Conservation (phyloP, 2,113 vertebrate species). For the Mola mola region DNA sequence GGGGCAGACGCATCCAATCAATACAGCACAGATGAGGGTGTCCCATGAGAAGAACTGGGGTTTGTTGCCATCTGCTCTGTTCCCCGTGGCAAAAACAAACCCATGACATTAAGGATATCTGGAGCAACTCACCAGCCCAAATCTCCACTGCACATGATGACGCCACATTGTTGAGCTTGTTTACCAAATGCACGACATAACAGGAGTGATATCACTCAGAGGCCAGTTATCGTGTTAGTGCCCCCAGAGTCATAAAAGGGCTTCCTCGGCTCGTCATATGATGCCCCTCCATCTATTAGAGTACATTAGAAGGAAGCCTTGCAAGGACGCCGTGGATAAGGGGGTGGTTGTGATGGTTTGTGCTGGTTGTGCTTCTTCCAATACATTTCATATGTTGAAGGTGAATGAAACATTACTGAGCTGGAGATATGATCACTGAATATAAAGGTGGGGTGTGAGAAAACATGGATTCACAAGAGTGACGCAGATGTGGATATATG, state of each 20-base stretch:
- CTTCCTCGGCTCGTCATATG: slow-evolving; percentile 58
- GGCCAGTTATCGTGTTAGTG: slow-evolving; percentile 62
- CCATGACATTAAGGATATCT: slow-evolving; percentile 13
- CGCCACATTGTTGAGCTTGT: slow-evolving; percentile 18
- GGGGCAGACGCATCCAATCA: slow-evolving; percentile 54
- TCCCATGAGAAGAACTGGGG: slow-evolving; percentile 39
- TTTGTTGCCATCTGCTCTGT: slow-evolving; percentile 58
- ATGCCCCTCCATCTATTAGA: slow-evolving; percentile 60
- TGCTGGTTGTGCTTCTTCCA: not conserved
- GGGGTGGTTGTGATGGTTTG: slow-evolving; percentile 31
- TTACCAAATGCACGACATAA: slow-evolving; percentile 10
- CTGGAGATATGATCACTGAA: not conserved
- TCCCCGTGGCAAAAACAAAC: slow-evolving; percentile 8
- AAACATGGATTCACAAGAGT: not conserved
- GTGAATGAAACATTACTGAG: not conserved
- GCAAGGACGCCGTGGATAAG: slow-evolving; percentile 36
- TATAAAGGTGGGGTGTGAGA: not conserved
- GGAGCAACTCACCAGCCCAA: not conserved
- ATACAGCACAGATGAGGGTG: slow-evolving; percentile 65
- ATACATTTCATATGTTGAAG: not conserved
- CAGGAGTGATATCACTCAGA: slow-evolving; percentile 43
- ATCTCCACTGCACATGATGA: slow-evolving; percentile 14
- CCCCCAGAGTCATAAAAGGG: slow-evolving; percentile 67
- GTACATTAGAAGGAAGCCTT: slow-evolving; percentile 59
- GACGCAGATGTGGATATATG: not conserved